Conservation (phyloP, 1,140 invertebrate genomes). For the Ctenoplectra terminalis region DNA sequence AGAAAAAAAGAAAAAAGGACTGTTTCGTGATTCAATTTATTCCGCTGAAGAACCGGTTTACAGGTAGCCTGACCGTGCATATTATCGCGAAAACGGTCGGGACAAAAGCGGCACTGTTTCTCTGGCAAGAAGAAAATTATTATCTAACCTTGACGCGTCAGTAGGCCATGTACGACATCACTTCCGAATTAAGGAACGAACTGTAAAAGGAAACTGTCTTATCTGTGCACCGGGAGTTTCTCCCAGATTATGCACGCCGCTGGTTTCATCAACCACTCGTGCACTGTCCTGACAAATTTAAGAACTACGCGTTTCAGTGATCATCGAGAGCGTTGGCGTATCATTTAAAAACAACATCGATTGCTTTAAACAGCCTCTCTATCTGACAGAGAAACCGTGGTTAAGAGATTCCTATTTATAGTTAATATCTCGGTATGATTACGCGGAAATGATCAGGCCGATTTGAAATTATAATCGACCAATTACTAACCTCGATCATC, state of each 20-base stretch:
- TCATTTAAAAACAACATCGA: not conserved
- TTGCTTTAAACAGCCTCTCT: constrained; percentile 2
- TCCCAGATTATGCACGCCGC: too few species aligned
- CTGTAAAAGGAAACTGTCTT: not conserved
- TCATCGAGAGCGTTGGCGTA: not conserved
- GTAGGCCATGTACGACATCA: not conserved
- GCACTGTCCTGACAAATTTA: not conserved
- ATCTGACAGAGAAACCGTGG: not conserved
- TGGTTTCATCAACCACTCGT: not conserved
- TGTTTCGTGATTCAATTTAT: constrained; percentile 55
- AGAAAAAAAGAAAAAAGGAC: not conserved
- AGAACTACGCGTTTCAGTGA: not conserved
- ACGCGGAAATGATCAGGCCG: not conserved
- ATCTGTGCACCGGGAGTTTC: not conserved
- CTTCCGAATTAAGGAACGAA: constrained; percentile 8
- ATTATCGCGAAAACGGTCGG: constrained; percentile 17
- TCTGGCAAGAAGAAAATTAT: constrained; percentile 44
- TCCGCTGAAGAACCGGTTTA: constrained; percentile 54
- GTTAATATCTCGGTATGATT: not conserved
- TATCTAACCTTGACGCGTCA: constrained; percentile 55
- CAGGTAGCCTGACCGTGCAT: not conserved
- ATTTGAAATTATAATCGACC: constrained; percentile 43
- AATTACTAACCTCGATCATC: constrained; percentile 20
- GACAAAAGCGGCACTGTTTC: not conserved
- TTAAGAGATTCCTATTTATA: constrained; percentile 25